Evolutionary conservation across 2,888 invertebrate species (phyloP), one percentile per base, ranked within the genome.

Genomic region (Tenthredo distinguenda): DNA sequence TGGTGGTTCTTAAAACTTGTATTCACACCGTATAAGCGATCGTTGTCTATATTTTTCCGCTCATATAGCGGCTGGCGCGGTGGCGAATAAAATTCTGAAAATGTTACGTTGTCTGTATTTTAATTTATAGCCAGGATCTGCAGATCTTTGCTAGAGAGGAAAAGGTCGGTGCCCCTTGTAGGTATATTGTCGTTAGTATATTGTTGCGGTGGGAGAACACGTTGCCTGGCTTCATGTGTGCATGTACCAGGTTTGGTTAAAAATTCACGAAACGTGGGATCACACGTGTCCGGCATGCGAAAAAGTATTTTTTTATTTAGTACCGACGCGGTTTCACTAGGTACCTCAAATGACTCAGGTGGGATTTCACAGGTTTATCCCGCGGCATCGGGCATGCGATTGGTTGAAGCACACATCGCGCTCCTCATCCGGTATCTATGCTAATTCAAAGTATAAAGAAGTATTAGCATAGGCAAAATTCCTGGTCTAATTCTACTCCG

Each of bases 281-380:
- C 89, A 90, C 86, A 90, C 90, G 90, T 91, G 90, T 87, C 68
- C 76, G 37, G 90, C 89, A 89, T 91, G 83, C 76, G 76, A 85
- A 79, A 86, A 40, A 40, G 6, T n/a, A 21, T 74, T 26, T 74
- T n/a, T 74, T 43, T 74, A 37, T 74, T 31, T 74, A n/a, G 74
- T 31, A 40, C 74, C 21, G 43, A 31, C 43, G n/a, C 43, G 40
- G 34, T 21, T 43, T 10, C 55, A 31, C 10, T 55, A 34, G 15
- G 26, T 37, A 77, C 81, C 40, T 34, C 12, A 12, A 18, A 15
- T 81, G 81, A 81, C 58, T 81, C 81, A 81, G 81, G 40, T 58
- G 81, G 81, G 81, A 81, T 62, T 81, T 81, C 37, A 12, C 81
- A 81, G 40, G 62, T 21, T 40, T 40, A 37, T 81, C 21, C 58